Evolutionary conservation across 2,888 invertebrate species (phyloP), one percentile per base, ranked within the genome.

Genomic region (Hyppa rectilinea): DNA sequence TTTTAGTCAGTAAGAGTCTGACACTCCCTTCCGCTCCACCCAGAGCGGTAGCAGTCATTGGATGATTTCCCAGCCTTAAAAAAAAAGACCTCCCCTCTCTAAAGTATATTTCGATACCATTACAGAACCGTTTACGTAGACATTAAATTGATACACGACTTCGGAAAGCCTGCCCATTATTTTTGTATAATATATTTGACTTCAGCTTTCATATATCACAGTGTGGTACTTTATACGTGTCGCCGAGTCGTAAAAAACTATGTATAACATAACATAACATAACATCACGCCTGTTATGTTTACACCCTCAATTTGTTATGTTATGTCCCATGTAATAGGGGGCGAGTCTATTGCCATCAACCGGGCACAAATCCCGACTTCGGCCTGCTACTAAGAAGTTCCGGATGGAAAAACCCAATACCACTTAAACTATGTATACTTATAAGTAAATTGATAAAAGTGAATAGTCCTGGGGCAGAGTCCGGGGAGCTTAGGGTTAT

Each of bases 111-210:
- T 45, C 55, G 73, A 67, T 67, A 66, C 64, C 52, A 53, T 68
- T 56, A 61, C 40, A 63, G 43, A 31, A 79, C 56, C 78, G 61
- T 81, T 81, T 78, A 78, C 36, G 64, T 78, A 73, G 61, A 67
- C 69, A 78, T 77, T 77, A 81, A 68, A 68, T 77, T 80, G 77
- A 81, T 76, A 71, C 67, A 81, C 55, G 63, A 62, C 71, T 78
- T 76, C 50, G 63, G n/a, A 75, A 78, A 78, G 69, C 65, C 69
- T 70, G 36, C 65, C 65, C 77, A 66, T 66, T 66, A 81, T 80
- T 80, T 75, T 71, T 70, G 81, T 80, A 80, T 80, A 66, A 80
- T 80, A 66, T 78, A 78, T 81, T 80, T 71, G 55, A 70, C 62
- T 76, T 52, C 62, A 70, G 59, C 61, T 63, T 55, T 62, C 75